phyloP scores from a whole-genome alignment of 2,797 vertebrate genomes.

The Onychomys arenicola region DNA sequence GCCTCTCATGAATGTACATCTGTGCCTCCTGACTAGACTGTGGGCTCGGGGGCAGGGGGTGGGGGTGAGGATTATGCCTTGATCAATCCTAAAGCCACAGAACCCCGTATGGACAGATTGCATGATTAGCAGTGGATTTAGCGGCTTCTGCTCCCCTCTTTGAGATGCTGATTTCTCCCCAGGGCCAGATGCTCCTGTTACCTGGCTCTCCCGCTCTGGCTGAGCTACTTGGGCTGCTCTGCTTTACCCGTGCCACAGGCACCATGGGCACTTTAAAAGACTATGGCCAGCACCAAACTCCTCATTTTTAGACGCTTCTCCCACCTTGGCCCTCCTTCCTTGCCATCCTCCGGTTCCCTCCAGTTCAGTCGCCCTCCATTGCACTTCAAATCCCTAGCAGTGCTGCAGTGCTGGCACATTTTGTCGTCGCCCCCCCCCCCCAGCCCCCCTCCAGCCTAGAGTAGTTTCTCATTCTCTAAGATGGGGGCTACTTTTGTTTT shows the following conservation, averaged over 20 bases:
- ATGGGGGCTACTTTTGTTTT: neutral
- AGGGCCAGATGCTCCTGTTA: neutral
- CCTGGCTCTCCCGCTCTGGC: neutral
- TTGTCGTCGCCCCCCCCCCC: neutral
- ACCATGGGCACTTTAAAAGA: neutral
- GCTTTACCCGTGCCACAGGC: neutral
- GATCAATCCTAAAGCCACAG: neutral
- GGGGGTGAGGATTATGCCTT: neutral
- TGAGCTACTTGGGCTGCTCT: neutral
- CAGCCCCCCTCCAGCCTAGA: no score
- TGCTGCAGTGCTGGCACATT: neutral
- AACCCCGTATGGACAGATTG: neutral
- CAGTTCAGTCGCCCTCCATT: neutral
- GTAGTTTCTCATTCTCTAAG: neutral
- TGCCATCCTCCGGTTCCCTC: neutral
- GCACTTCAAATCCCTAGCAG: neutral
- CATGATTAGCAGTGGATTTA: neutral
- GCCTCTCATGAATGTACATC: neutral
- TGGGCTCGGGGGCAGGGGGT: no score
- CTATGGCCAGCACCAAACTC: neutral
- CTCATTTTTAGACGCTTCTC: neutral
- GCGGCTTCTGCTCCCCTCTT: neutral
- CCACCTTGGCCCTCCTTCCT: neutral
- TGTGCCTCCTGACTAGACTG: neutral
- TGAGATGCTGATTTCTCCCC: slow-evolving; percentile 9